Percentiles rank a stretch among this genome's conserved stretches.
Evolutionary conservation across 2,797 vertebrate genomes (phyloP).

Genomic region (Eremophila alpestris): DNA sequence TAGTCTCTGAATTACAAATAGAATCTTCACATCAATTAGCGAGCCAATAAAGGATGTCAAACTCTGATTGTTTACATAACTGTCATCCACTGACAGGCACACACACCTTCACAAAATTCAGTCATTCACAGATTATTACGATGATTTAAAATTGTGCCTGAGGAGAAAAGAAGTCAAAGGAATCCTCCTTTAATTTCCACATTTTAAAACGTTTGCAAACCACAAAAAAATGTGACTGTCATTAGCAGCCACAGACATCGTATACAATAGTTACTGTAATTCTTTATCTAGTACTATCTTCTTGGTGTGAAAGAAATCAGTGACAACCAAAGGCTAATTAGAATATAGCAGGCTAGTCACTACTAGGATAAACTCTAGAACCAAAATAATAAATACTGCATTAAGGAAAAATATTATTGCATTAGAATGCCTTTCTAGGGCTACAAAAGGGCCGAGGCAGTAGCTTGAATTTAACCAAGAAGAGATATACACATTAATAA

Average conservation of each 20-base stretch:
- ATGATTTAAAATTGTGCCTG: background rate
- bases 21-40: background rate
- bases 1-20: background rate
- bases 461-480: background rate
- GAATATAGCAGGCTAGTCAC: background rate
- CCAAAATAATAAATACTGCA: background rate
- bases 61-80: background rate
- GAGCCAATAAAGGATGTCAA: accelerated
- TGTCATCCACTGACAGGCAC: background rate
- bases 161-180: background rate
- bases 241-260: background rate
- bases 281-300: background rate
- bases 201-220: background rate
- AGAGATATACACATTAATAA: background rate
- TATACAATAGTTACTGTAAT: background rate
- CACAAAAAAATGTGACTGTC: accelerated
- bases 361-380: background rate
- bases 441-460: background rate
- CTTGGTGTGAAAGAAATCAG: background rate
- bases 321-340: background rate
- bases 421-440: background rate
- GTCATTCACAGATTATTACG: background rate
- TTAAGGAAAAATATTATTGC: background rate
- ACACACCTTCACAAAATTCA: background rate
- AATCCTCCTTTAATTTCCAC: background rate